phyloP scores from a whole-genome alignment of 2,797 vertebrate species.

The Chloroceryle amazona region DNA sequence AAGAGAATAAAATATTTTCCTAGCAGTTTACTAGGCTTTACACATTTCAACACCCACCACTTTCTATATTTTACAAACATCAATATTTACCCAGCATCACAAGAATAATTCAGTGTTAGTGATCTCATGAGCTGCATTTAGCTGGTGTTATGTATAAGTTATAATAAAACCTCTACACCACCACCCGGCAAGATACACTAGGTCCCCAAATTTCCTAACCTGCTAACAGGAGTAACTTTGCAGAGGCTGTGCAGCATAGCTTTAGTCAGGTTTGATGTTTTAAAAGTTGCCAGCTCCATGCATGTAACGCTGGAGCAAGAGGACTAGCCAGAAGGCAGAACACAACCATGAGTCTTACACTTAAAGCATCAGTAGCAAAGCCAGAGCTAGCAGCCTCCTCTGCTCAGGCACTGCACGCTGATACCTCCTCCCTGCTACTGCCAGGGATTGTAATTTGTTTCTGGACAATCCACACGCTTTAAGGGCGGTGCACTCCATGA shows the following conservation, averaged over 20 bases:
- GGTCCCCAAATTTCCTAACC: background rate
- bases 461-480: background rate
- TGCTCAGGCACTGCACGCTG: background rate
- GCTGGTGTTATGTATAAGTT: background rate
- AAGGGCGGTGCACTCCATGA: fast-evolving
- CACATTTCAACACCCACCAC: background rate
- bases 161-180: background rate
- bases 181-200: fast-evolving
- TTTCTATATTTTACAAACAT: background rate
- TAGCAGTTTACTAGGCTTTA: background rate
- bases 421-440: background rate
- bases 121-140: background rate
- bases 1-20: background rate
- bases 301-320: fast-evolving
- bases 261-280: fast-evolving
- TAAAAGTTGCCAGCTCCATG: background rate
- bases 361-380: background rate
- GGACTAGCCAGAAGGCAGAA: background rate
- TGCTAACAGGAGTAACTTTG: background rate
- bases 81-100: background rate
- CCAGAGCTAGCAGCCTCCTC: background rate
- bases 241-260: background rate
- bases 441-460: background rate
- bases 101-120: background rate
- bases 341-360: background rate